Conservation (phyloP, 2,888 invertebrate species). For the Spicauda simplicius region DNA sequence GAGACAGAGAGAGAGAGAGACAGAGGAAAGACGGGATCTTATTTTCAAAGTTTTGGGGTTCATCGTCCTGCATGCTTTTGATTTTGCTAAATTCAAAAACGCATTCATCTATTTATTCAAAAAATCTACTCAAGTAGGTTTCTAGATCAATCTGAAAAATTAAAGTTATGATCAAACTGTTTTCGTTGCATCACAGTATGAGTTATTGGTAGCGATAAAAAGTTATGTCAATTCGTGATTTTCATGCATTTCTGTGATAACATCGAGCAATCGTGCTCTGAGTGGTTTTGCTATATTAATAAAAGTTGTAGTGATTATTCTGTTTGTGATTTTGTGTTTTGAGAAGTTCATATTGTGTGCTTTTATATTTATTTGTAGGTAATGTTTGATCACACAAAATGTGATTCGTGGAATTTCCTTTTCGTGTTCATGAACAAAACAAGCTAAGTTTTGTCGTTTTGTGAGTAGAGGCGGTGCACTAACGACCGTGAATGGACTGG, state of each 20-base stretch:
- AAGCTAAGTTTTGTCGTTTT: slow-evolving; percentile 69
- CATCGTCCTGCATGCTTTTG: slow-evolving; percentile 71
- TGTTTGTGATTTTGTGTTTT: slow-evolving; percentile 60
- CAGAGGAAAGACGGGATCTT: slow-evolving; percentile 55
- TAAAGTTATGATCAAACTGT: slow-evolving; percentile 29
- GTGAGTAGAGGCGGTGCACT: slow-evolving; percentile 80
- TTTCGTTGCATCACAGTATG: slow-evolving; percentile 35
- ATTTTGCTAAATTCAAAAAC: slow-evolving; percentile 59
- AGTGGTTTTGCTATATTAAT: slow-evolving; percentile 45
- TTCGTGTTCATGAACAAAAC: slow-evolving; percentile 65
- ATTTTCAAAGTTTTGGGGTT: slow-evolving; percentile 53
- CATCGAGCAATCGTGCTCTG: slow-evolving; percentile 64
- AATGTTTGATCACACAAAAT: slow-evolving; percentile 48
- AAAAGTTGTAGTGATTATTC: slow-evolving; percentile 54
- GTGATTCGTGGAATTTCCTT: slow-evolving; percentile 82
- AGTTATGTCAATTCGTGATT: slow-evolving; percentile 57
- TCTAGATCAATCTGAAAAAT: slow-evolving; percentile 35
- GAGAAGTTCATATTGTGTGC: slow-evolving; percentile 57
- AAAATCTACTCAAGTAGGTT: slow-evolving; percentile 35
- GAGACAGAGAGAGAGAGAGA: slow-evolving; percentile 41
- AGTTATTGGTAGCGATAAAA: slow-evolving; percentile 41
- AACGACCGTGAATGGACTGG: slow-evolving; percentile 75
- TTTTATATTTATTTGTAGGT: slow-evolving; percentile 46
- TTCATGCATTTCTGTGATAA: slow-evolving; percentile 73
- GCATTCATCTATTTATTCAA: slow-evolving; percentile 60